Conservation (phyloP, 2,797 vertebrate genomes). For the Platalea minor region DNA sequence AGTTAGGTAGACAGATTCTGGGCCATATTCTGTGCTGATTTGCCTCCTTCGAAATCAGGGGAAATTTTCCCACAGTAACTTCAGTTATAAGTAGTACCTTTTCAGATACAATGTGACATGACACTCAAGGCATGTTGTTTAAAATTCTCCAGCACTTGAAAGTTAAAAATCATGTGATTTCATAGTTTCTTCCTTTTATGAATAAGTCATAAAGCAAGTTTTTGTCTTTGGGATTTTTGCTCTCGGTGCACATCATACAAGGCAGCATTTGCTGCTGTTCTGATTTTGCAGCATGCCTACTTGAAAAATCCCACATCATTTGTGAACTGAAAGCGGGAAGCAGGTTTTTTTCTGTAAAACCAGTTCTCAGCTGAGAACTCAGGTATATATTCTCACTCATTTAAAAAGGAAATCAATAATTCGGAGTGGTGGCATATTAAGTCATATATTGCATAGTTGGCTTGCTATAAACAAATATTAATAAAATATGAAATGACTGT, state of each 20-base stretch:
- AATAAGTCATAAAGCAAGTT: background rate
- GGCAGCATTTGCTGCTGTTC: background rate
- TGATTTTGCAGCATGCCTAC: background rate
- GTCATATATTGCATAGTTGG: background rate
- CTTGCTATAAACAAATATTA: slow-evolving; percentile 7
- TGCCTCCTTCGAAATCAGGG: background rate
- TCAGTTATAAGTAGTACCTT: background rate
- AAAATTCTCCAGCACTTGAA: background rate
- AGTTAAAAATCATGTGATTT: background rate
- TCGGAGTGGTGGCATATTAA: background rate
- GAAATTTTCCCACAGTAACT: background rate
- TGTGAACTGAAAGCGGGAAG: background rate
- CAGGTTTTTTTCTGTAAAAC: background rate
- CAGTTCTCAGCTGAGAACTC: background rate
- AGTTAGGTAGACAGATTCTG: background rate
- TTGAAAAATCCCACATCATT: background rate
- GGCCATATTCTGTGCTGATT: background rate
- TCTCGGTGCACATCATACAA: background rate
- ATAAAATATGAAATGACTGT: background rate
- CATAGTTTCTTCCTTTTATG: background rate
- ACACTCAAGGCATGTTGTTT: background rate
- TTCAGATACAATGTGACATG: background rate
- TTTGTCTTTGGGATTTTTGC: background rate
- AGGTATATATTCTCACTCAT: background rate
- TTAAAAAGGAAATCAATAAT: slow-evolving; percentile 38